Conservation (phyloP, 2,888 invertebrate genomes). For the Apamea monoglypha region DNA sequence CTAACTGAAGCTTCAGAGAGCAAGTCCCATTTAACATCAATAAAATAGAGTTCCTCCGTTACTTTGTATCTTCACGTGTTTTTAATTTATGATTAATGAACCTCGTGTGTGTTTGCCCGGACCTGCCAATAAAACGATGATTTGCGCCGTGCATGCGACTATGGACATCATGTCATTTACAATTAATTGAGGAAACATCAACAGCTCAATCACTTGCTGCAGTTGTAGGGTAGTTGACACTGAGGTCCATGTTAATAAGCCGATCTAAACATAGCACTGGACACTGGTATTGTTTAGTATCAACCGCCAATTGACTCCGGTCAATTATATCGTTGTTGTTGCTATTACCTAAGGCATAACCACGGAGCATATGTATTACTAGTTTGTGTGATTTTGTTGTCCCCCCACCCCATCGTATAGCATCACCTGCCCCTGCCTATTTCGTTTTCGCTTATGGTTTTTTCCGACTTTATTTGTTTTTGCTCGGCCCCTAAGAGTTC, state of each 20-base stretch:
- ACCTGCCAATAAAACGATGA: constrained; percentile 29
- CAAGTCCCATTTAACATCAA: not conserved
- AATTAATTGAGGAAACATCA: constrained; percentile 34
- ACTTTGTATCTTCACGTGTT: constrained; percentile 30
- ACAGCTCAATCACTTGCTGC: not conserved
- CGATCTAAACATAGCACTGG: constrained; percentile 1
- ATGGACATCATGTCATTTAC: constrained; percentile 4
- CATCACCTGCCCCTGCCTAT: no score
- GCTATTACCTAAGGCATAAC: not conserved
- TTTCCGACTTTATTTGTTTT: no score
- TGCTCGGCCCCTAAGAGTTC: no score
- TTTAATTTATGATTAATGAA: constrained; percentile 27
- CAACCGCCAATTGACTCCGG: not conserved
- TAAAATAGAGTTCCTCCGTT: not conserved
- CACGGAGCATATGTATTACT: not conserved
- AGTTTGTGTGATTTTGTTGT: no score
- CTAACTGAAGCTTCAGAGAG: not conserved
- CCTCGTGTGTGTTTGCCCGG: not conserved
- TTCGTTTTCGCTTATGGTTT: no score
- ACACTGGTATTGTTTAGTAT: not conserved
- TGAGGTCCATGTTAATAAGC: constrained; percentile 8
- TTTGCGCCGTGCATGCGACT: constrained; percentile 7
- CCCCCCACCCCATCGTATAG: no score
- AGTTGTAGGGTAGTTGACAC: constrained; percentile 15
- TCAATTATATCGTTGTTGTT: not conserved